A percentile compares a stretch with the other conserved stretches of the same genome.
phyloP scores from a whole-genome alignment of 2,888 invertebrate genomes.

The Celastrina argiolus region DNA sequence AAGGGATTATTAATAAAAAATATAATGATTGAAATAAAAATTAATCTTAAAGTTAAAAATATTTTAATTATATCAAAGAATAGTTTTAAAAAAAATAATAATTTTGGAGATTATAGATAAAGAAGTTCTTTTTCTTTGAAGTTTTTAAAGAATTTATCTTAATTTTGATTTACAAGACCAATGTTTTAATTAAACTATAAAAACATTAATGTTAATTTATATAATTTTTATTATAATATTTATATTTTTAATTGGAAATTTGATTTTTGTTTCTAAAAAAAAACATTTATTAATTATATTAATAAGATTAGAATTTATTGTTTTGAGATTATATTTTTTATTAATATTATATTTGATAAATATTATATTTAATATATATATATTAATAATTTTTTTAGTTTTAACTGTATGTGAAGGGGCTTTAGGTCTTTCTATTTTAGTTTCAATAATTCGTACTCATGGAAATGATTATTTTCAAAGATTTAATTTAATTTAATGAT shows the following conservation, averaged over 20 bases:
- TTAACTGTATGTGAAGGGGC: constrained; percentile 82
- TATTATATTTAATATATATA: constrained; percentile 70
- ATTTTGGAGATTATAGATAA: constrained; percentile 83
- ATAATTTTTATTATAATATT: constrained; percentile 59
- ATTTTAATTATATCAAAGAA: constrained; percentile 70
- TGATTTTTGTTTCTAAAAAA: constrained; percentile 75
- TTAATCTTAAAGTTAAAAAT: constrained; percentile 55
- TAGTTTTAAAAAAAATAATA: constrained; percentile 83
- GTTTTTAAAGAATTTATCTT: constrained; percentile 76
- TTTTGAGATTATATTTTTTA: constrained; percentile 75
- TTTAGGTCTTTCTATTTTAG: constrained; percentile 80
- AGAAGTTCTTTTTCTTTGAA: constrained; percentile 76
- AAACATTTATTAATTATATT: constrained; percentile 79
- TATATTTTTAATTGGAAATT: constrained; percentile 70
- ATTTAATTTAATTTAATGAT: constrained; percentile 77
- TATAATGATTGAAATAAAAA: constrained; percentile 50
- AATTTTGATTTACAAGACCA: constrained; percentile 83
- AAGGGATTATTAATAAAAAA: constrained; percentile 65
- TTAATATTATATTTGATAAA: constrained; percentile 65
- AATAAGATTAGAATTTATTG: constrained; percentile 80
- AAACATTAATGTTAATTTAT: constrained; percentile 50
- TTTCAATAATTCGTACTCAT: constrained; percentile 79
- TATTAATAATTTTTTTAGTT: constrained; percentile 79
- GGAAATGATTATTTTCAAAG: constrained; percentile 81
- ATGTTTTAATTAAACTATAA: constrained; percentile 83